Conservation (phyloP, 1,140 invertebrate genomes). For the Drosophila sturtevanti region DNA sequence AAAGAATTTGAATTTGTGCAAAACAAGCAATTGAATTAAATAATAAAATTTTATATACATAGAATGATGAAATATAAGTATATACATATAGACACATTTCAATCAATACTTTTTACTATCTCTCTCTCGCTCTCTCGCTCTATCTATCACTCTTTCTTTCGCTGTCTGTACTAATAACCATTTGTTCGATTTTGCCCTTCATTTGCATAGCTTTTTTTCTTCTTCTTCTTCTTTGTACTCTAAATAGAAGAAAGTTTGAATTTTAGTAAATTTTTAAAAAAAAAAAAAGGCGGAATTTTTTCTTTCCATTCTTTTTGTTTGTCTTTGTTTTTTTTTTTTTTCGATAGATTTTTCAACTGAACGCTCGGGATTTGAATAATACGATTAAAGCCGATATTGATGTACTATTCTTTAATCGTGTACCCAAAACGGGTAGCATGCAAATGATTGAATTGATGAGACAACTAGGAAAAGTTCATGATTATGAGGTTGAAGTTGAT, state of each 20-base stretch:
- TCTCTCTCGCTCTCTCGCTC: no score
- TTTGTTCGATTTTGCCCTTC: no score
- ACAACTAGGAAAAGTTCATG: conserved; percentile 88
- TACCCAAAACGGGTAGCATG: conserved; percentile 93
- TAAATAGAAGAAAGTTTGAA: no score
- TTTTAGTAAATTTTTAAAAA: background rate
- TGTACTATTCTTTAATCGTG: conserved; percentile 93
- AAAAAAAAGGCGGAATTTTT: background rate
- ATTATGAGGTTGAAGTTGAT: conserved; percentile 83
- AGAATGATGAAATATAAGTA: no score
- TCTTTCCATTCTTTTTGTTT: background rate
- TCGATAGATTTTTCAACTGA: conserved; percentile 70
- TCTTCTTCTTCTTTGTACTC: no score
- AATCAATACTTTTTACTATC: no score
- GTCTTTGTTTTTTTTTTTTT: background rate
- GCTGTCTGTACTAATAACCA: no score
- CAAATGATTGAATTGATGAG: conserved; percentile 93
- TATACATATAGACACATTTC: no score
- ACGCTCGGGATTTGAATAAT: conserved; percentile 86
- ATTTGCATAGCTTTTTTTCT: no score
- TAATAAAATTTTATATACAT: background rate
- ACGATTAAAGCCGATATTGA: conserved; percentile 88
- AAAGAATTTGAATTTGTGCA: conserved; percentile 8
- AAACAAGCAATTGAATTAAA: background rate
- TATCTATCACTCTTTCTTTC: no score